These are phyloP conservation scores for Channa argus DNA, from an alignment of 2,113 vertebrate species.

Conservation along the genomic window DNA sequence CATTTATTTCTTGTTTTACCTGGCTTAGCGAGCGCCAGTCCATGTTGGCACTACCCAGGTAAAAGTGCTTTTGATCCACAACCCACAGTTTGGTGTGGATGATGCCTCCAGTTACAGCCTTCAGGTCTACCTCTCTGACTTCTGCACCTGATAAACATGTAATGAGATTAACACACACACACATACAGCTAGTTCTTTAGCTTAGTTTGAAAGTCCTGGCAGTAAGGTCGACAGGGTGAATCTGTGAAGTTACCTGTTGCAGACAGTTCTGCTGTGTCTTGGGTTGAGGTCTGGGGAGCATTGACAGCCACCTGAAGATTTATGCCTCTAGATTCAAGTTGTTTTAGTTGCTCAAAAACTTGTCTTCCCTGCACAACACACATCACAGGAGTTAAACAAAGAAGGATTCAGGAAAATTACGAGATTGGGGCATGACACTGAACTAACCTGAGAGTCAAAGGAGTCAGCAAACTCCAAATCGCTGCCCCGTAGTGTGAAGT, in stretches of 20 bases:
- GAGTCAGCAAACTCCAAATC: conserved; percentile 35
- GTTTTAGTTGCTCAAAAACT: conserved; percentile 77
- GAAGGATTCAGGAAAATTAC: background rate
- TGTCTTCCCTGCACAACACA: conserved; percentile 72
- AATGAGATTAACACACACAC: background rate
- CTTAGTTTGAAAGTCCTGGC: too few relatives aligned
- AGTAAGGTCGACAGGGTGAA: too few relatives aligned
- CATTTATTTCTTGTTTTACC: conserved; percentile 57
- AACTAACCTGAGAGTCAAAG: conserved; percentile 70
- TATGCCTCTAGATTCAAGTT: conserved; percentile 77
- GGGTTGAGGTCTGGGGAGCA: conserved; percentile 70
- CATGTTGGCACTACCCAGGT: conserved; percentile 88
- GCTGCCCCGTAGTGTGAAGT: conserved; percentile 77
- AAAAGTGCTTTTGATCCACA: conserved; percentile 84
- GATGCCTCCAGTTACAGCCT: conserved; percentile 81
- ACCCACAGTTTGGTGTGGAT: conserved; percentile 87
- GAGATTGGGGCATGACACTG: background rate
- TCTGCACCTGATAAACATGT: conserved; percentile 78
- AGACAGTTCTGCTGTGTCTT: conserved; percentile 76
- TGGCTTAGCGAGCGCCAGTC: conserved; percentile 88
- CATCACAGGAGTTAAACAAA: background rate
- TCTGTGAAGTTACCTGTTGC: conserved; percentile 68
- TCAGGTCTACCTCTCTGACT: conserved; percentile 78
- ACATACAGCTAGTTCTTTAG: background rate
- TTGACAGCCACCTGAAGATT: conserved; percentile 82